Conservation (phyloP, 2,113 vertebrate species). For the Grallaria varia region DNA sequence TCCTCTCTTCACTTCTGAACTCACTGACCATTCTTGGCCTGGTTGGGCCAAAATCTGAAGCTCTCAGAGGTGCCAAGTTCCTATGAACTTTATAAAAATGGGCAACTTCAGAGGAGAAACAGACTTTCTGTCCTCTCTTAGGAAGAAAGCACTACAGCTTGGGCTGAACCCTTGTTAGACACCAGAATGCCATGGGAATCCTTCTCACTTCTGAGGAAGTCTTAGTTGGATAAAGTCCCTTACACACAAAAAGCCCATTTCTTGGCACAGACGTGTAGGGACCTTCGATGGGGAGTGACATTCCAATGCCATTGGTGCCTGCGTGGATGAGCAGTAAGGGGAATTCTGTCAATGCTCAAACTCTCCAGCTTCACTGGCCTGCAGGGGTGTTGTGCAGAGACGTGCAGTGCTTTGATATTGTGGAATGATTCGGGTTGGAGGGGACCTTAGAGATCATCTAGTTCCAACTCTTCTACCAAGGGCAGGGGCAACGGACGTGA, state of each 20-base stretch:
- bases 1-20: background rate
- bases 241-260: rapidly evolving
- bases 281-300: background rate
- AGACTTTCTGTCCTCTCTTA: background rate
- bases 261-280: background rate
- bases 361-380: background rate
- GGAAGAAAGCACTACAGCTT: rapidly evolving
- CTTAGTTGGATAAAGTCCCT: background rate
- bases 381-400: background rate
- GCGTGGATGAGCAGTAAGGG: background rate
- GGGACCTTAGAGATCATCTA: background rate
- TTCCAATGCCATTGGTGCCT: background rate
- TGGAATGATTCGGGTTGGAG: background rate
- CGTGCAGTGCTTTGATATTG: background rate
- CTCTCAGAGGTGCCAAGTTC: background rate
- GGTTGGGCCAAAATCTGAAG: background rate
- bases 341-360: background rate
- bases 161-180: background rate
- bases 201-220: background rate
- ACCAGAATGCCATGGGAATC: background rate
- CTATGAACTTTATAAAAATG: background rate
- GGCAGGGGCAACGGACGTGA: rapidly evolving
- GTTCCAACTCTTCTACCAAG: background rate
- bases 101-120: background rate
- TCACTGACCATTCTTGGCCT: background rate